Percentiles rank a stretch among this genome's conserved stretches.
Evolutionary conservation across 1,140 invertebrate genomes (phyloP).

Genomic region (Pararge aegeria): DNA sequence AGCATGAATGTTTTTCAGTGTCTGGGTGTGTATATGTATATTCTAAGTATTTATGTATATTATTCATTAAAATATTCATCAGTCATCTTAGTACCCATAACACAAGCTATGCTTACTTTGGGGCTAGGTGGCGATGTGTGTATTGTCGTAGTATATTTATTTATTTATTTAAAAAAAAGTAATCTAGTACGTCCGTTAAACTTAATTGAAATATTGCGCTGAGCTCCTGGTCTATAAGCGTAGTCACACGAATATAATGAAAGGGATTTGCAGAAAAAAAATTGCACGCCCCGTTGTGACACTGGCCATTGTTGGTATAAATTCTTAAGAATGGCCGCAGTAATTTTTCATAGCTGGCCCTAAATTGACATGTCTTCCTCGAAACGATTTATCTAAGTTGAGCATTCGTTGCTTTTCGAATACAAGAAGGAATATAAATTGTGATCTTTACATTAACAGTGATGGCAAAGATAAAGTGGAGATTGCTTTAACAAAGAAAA

Average conservation of each 20-base stretch:
- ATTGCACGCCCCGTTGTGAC: slow-evolving; percentile 27
- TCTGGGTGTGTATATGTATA: too few species aligned
- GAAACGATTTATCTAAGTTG: slow-evolving; percentile 20
- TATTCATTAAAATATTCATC: too few species aligned
- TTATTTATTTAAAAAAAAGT: too few species aligned
- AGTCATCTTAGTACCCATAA: too few species aligned
- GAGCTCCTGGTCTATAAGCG: neutral
- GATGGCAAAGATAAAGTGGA: neutral
- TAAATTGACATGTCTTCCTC: slow-evolving; percentile 26
- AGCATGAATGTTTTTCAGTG: too few species aligned
- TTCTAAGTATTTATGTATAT: too few species aligned
- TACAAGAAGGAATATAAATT: slow-evolving; percentile 1
- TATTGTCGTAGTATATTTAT: too few species aligned
- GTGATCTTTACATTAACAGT: slow-evolving; percentile 1
- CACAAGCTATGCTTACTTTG: too few species aligned
- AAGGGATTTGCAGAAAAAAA: slow-evolving; percentile 18
- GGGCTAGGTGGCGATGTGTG: too few species aligned
- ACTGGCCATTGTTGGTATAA: slow-evolving; percentile 16
- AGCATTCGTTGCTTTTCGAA: neutral
- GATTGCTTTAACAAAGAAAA: neutral
- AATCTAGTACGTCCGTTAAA: too few species aligned
- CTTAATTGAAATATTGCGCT: neutral
- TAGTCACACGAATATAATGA: slow-evolving; percentile 23
- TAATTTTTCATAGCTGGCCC: slow-evolving; percentile 21
- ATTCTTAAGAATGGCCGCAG: slow-evolving; percentile 6